These are phyloP conservation scores for Sussaba pulchella DNA, from an alignment of 2,888 invertebrate genomes.

Conservation along the genomic window DNA sequence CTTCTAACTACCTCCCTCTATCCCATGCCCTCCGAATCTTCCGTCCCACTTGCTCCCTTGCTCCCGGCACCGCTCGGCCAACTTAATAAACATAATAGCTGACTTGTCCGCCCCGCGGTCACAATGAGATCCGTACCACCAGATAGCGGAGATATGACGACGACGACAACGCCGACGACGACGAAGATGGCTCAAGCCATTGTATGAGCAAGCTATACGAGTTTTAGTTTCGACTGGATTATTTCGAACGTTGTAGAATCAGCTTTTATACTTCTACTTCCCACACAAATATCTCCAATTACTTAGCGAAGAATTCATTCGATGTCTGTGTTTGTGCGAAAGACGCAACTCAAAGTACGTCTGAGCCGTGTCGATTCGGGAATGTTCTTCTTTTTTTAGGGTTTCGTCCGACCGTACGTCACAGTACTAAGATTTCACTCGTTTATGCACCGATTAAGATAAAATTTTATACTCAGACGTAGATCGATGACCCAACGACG, in stretches of 20 bases:
- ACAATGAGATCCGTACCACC: slow-evolving; percentile 81
- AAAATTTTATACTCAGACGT: no score
- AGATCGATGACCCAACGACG: no score
- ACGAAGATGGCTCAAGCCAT: slow-evolving; percentile 69
- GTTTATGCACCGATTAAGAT: no score
- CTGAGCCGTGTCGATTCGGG: not conserved
- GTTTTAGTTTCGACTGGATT: slow-evolving; percentile 74
- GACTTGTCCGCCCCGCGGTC: slow-evolving; percentile 80
- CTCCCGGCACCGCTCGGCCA: slow-evolving; percentile 71
- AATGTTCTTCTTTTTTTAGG: no score
- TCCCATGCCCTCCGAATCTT: slow-evolving; percentile 43
- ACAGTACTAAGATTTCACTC: no score
- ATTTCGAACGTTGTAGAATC: slow-evolving; percentile 62
- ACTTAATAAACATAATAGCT: slow-evolving; percentile 84
- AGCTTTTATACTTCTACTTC: slow-evolving; percentile 30
- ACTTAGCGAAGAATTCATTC: slow-evolving; percentile 37
- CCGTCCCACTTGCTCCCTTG: slow-evolving; percentile 29
- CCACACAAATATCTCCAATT: slow-evolving; percentile 1
- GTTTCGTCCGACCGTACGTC: no score
- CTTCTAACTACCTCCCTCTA: slow-evolving; percentile 62
- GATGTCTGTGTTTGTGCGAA: not conserved
- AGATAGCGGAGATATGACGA: slow-evolving; percentile 81
- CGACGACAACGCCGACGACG: slow-evolving; percentile 53
- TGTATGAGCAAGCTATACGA: slow-evolving; percentile 73
- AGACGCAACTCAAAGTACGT: not conserved